Conservation (phyloP, 2,797 vertebrate genomes). For the Crocidura indochinensis region DNA sequence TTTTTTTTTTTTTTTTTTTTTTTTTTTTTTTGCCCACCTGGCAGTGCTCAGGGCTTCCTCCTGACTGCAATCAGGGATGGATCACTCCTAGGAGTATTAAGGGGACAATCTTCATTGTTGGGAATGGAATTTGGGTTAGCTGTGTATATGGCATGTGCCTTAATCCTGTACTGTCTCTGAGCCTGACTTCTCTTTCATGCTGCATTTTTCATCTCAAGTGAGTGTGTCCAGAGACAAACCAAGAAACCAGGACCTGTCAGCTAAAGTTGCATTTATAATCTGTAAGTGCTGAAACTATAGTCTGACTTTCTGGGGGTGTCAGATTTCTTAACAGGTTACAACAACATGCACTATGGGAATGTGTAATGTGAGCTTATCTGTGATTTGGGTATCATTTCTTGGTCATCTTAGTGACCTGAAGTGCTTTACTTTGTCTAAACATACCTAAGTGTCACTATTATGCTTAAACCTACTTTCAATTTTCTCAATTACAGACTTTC, state of each 20-base stretch:
- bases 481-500: constrained; percentile 17
- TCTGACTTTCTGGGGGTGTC: background rate
- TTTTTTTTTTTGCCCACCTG: too few species aligned
- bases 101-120: too few species aligned
- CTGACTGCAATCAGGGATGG: too few species aligned
- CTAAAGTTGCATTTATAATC: background rate
- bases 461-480: background rate
- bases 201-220: background rate
- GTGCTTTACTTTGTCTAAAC: constrained; percentile 43
- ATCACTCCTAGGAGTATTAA: too few species aligned
- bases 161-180: too few species aligned
- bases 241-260: background rate
- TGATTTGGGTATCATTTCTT: constrained; percentile 19
- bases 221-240: background rate
- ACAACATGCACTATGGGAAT: background rate
- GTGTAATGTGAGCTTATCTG: background rate
- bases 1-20: constrained; percentile 21
- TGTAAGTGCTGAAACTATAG: background rate
- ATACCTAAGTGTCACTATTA: background rate
- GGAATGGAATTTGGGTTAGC: too few species aligned
- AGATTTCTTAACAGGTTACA: constrained; percentile 46
- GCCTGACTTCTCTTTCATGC: background rate
- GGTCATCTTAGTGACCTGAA: background rate
- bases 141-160: too few species aligned
- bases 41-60: too few species aligned